Percentiles rank a stretch among this genome's conserved stretches.
Conservation (phyloP, 2,888 invertebrate genomes). For the Polyploca ridens region DNA sequence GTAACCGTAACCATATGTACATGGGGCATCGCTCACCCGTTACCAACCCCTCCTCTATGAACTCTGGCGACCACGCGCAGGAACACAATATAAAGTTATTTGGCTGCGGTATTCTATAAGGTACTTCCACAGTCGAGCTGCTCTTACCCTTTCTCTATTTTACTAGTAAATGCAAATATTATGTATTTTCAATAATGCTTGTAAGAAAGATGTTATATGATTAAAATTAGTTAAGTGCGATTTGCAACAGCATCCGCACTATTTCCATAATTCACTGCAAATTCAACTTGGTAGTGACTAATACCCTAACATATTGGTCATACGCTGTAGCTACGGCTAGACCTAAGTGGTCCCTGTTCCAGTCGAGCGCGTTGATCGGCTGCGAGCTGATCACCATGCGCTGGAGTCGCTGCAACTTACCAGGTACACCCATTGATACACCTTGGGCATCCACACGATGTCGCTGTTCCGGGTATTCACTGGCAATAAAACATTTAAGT, state of each 20-base stretch:
- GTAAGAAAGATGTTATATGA: too few relatives aligned
- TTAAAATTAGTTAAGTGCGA: too few relatives aligned
- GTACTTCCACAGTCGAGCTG: too few relatives aligned
- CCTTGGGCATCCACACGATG: constrained; percentile 89
- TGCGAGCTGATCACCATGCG: constrained; percentile 93
- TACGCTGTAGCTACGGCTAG: constrained; percentile 95
- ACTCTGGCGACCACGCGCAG: too few relatives aligned
- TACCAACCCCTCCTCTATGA: too few relatives aligned
- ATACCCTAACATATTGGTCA: constrained; percentile 94
- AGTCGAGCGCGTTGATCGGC: constrained; percentile 95
- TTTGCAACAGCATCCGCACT: neutral
- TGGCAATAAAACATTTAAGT: constrained; percentile 30
- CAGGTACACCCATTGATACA: constrained; percentile 89
- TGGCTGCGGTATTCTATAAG: too few relatives aligned
- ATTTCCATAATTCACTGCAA: constrained; percentile 71
- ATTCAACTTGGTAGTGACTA: constrained; percentile 95
- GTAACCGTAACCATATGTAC: too few relatives aligned
- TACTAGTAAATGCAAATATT: too few relatives aligned
- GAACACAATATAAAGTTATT: too few relatives aligned
- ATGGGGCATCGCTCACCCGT: too few relatives aligned
- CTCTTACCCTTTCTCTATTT: too few relatives aligned
- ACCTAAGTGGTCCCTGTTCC: constrained; percentile 96
- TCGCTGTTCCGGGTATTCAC: constrained; percentile 91
- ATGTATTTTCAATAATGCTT: too few relatives aligned
- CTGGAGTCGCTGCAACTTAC: constrained; percentile 90